A percentile compares a stretch with the other conserved stretches of the same genome.
Evolutionary conservation across 2,113 vertebrate species (phyloP).

Genomic region (Saguinus imperator): DNA sequence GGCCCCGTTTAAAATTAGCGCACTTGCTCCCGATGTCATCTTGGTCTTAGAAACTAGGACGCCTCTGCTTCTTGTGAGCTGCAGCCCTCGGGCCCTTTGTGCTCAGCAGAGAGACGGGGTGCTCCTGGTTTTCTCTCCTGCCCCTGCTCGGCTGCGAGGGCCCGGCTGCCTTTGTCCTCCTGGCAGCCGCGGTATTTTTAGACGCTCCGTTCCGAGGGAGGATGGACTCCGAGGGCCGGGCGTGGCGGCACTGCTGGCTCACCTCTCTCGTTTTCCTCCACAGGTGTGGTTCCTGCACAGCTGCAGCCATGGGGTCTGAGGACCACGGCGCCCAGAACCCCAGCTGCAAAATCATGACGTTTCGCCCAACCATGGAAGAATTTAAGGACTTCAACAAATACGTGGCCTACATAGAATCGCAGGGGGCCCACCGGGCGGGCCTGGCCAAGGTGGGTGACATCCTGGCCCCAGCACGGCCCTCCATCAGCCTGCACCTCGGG

Average conservation of each 20-base stretch:
- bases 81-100: neutral
- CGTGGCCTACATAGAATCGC: slow-evolving; percentile 94
- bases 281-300: neutral
- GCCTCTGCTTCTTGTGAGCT: neutral
- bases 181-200: accelerated
- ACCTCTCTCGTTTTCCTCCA: neutral
- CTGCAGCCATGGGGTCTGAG: slow-evolving; percentile 86
- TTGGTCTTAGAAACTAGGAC: neutral
- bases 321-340: slow-evolving; percentile 88
- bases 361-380: slow-evolving; percentile 94
- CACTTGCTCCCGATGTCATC: neutral
- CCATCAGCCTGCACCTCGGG: accelerated
- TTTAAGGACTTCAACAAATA: slow-evolving; percentile 96
- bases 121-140: neutral
- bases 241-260: accelerated
- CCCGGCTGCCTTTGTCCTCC: neutral
- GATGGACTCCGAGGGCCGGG: no score
- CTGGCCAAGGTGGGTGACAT: slow-evolving; percentile 92
- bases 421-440: slow-evolving; percentile 95
- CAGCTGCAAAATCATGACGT: slow-evolving; percentile 98
- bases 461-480: accelerated
- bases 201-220: accelerated
- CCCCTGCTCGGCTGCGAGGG: accelerated
- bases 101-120: neutral
- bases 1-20: neutral